Percentiles rank a stretch among this genome's conserved stretches.
Evolutionary conservation across 2,113 vertebrate genomes (phyloP).

Genomic region (Varanus salvator): DNA sequence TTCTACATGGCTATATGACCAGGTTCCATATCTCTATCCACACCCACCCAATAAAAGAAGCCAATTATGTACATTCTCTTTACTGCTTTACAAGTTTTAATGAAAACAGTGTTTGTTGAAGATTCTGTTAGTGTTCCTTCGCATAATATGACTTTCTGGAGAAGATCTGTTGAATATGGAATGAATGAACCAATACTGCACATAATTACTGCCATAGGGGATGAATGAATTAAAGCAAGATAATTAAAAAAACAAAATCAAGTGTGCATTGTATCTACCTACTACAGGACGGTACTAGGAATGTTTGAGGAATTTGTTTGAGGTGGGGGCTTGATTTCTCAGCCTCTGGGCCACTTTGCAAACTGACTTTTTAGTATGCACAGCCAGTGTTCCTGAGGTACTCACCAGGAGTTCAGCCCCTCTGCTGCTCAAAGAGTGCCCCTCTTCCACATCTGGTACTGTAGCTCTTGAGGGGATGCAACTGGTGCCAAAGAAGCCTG

Average conservation of each 20-base stretch:
- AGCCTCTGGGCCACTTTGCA: too few species aligned
- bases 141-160: background rate
- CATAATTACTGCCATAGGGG: background rate
- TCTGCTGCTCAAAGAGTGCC: too few species aligned
- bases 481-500: too few species aligned
- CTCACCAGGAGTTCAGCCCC: too few species aligned
- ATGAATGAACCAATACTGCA: slow-evolving; percentile 2
- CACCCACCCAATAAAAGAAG: background rate
- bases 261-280: background rate
- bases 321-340: too few species aligned
- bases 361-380: too few species aligned
- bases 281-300: background rate
- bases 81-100: background rate
- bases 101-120: background rate
- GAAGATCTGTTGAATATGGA: background rate
- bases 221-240: background rate
- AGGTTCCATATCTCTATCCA: background rate
- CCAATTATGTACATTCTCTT: slow-evolving; percentile 9
- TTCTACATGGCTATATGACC: background rate
- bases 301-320: too few species aligned
- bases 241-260: too few species aligned
- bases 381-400: too few species aligned
- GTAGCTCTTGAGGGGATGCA: too few species aligned
- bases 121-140: slow-evolving; percentile 6
- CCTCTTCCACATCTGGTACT: too few species aligned